A percentile compares a stretch with the other conserved stretches of the same genome.
These are phyloP conservation scores for Peromyscus maniculatus DNA, from an alignment of 2,113 vertebrate species.

Conservation along the genomic window DNA sequence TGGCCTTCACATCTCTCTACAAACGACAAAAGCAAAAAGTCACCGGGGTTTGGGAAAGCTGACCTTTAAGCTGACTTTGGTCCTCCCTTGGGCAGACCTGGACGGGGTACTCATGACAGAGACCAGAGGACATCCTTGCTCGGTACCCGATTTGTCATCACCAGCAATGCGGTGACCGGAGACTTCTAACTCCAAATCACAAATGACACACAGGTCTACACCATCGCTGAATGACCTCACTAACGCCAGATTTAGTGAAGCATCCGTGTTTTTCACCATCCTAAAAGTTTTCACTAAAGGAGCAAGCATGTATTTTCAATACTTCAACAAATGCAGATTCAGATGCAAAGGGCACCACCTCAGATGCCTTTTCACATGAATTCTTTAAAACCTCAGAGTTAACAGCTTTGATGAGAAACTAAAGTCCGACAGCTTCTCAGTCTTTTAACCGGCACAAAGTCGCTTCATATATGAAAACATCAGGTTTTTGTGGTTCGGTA, in stretches of 20 bases:
- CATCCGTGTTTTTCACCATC: background rate
- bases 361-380: background rate
- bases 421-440: background rate
- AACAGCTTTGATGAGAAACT: background rate
- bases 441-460: background rate
- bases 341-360: background rate
- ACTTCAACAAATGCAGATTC: background rate
- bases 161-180: background rate
- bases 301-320: background rate
- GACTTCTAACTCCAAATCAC: background rate
- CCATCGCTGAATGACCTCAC: background rate
- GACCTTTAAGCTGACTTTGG: slow-evolving; percentile 25
- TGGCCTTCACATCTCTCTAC: background rate
- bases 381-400: slow-evolving; percentile 11
- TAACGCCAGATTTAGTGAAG: background rate
- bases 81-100: background rate
- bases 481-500: background rate
- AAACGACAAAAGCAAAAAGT: background rate
- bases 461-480: background rate
- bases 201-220: background rate
- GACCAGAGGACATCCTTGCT: background rate
- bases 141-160: background rate
- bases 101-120: background rate
- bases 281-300: background rate
- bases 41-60: background rate